A percentile compares a stretch with the other conserved stretches of the same genome.
phyloP scores from a whole-genome alignment of 2,113 vertebrate genomes.

The Microtus pennsylvanicus region DNA sequence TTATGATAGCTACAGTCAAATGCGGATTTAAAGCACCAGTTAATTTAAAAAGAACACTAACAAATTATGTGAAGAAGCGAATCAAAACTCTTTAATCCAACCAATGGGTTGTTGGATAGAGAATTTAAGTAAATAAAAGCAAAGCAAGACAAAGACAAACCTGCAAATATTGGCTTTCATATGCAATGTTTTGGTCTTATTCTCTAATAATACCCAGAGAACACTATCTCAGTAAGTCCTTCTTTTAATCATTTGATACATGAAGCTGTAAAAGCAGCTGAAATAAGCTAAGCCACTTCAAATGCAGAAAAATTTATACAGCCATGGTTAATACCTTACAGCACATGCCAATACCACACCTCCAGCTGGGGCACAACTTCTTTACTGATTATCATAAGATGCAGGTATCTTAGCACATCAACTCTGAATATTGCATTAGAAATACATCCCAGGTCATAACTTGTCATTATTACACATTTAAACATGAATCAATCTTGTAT shows the following conservation, averaged over 20 bases:
- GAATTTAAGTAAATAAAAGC: background rate
- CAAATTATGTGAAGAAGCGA: background rate
- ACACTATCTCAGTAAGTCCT: background rate
- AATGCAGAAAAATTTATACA: conserved; percentile 9
- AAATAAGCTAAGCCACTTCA: conserved; percentile 2
- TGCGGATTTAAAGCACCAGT: background rate
- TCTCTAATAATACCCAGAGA: conserved; percentile 26
- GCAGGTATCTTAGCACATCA: background rate
- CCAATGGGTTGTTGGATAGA: background rate
- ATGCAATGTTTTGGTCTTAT: background rate
- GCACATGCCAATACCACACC: background rate
- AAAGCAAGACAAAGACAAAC: background rate
- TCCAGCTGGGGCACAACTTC: background rate
- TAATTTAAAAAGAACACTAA: conserved; percentile 5
- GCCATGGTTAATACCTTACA: background rate
- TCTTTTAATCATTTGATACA: background rate
- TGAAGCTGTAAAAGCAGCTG: conserved; percentile 11
- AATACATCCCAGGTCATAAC: background rate
- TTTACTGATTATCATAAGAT: background rate
- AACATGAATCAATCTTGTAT: background rate
- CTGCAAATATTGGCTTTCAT: background rate
- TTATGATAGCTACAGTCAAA: background rate
- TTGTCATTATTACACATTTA: background rate
- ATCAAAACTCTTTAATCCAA: conserved; percentile 42
- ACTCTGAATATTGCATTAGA: background rate